Base-by-base conservation (phyloP, 2,113 vertebrate species). In the Cyprinodon variegatus region DNA sequence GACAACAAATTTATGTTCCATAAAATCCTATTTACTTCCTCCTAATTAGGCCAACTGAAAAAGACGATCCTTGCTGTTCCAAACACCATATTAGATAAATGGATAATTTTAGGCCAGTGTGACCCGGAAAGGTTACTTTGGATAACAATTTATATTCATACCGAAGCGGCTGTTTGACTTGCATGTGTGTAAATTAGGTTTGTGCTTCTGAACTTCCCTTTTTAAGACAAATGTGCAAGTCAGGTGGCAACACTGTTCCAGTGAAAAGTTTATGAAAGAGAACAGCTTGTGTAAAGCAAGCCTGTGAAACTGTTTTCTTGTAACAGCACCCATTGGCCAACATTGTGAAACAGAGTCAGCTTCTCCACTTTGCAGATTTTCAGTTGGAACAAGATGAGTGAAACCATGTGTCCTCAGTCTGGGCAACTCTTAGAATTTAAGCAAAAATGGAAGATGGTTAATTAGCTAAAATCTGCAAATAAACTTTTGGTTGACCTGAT, bases 221-320 rank as follows among this genome's bases (percentile, higher is more conserved):
- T 82, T 73, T 40, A 14, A 0, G 3, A 10, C 9, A 13, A 41
- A 68, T 22, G 15, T 45, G 20, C 13, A 4, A 9, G 2, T 61
- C 59, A 71, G 37, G 61, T 14, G 53, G 60, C 17, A 59, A 14
- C 37, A 38, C 12, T 53, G 15, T 72, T 36, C 41, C 15, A 62
- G 41, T 37, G 11, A 68, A 65, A 14, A 3, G 10, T 61, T 67
- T 41, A 62, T 11, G 40, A 64, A 76, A 79, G 36, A 11, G 4
- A 10, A 1, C 74, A 8, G 41, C 62, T 71, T 83, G 71, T 70
- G 68, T 36, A 74, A 78, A 39, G 6, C 11, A 60, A 0, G 9
- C 8, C 8, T 46, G 61, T 40, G 36, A 64, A 77, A 67, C 53
- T 15, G 36, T 57, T 3, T 6, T 20, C n/a, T 15, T 57, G 50